Conservation (phyloP, 2,888 invertebrate genomes). For the Drosophila mulleri region DNA sequence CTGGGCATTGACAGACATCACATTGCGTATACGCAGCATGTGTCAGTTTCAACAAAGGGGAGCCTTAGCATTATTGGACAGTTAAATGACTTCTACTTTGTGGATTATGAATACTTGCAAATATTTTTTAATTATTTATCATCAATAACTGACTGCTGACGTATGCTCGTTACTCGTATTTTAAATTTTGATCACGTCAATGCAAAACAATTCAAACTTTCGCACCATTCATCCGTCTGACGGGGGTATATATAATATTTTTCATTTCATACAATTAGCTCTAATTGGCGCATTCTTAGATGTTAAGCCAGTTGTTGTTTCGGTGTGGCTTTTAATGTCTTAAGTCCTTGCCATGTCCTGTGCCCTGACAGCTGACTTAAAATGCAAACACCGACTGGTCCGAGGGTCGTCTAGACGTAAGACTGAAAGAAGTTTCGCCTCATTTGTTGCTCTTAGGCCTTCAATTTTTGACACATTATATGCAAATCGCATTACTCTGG, state of each 20-base stretch:
- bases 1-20: slow-evolving; percentile 4
- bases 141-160: not conserved
- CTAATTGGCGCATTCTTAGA: not conserved
- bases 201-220: not conserved
- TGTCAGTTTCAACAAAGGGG: not conserved
- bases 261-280: not conserved
- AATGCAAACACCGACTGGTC: slow-evolving; percentile 1
- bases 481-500: slow-evolving; percentile 56
- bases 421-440: slow-evolving; percentile 3
- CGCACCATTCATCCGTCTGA: not conserved
- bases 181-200: not conserved
- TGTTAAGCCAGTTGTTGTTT: not conserved
- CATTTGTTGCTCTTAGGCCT: not conserved
- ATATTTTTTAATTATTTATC: not conserved
- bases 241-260: not conserved
- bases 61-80: not conserved
- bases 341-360: slow-evolving; percentile 9
- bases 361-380: not conserved
- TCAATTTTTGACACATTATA: slow-evolving; percentile 32
- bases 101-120: not conserved
- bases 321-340: not conserved
- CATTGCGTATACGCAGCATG: slow-evolving; percentile 45
- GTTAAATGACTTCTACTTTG: not conserved
- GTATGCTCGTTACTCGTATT: not conserved
- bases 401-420: slow-evolving; percentile 45